These are phyloP conservation scores for Pteropus alecto DNA, from an alignment of 2,113 vertebrate genomes.

Conservation along the genomic window DNA sequence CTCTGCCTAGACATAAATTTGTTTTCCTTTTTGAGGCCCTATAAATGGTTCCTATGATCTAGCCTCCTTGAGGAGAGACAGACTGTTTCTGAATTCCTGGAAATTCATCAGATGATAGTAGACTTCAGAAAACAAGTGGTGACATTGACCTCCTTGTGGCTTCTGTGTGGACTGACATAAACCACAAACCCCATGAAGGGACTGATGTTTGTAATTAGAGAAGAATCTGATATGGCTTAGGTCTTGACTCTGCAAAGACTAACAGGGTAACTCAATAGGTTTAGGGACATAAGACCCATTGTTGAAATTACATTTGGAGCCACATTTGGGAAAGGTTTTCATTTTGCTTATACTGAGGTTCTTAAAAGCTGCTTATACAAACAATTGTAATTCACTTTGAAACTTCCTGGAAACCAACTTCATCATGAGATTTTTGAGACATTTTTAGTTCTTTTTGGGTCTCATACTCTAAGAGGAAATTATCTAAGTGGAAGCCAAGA, in stretches of 20 bases:
- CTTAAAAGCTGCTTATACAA: neutral
- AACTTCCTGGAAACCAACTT: neutral
- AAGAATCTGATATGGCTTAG: neutral
- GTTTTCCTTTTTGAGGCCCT: neutral
- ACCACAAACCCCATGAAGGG: neutral
- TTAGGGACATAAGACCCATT: neutral
- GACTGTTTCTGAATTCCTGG: neutral
- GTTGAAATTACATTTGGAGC: neutral
- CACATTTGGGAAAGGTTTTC: neutral
- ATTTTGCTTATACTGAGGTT: neutral
- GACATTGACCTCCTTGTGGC: neutral
- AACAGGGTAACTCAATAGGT: neutral
- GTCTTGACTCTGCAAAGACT: neutral
- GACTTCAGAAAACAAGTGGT: slow-evolving; percentile 36
- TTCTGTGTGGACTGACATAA: slow-evolving; percentile 21
- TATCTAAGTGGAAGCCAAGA: neutral
- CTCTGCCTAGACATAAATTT: neutral
- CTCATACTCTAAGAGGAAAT: neutral
- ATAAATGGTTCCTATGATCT: neutral
- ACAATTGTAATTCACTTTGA: neutral
- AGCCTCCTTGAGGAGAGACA: neutral
- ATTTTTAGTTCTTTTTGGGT: neutral
- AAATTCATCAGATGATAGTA: slow-evolving; percentile 37
- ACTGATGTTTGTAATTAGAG: neutral
- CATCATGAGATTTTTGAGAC: neutral